Base-by-base conservation (phyloP, 53 echinoderm and acorn worm species). In the Actinopyga echinites region DNA sequence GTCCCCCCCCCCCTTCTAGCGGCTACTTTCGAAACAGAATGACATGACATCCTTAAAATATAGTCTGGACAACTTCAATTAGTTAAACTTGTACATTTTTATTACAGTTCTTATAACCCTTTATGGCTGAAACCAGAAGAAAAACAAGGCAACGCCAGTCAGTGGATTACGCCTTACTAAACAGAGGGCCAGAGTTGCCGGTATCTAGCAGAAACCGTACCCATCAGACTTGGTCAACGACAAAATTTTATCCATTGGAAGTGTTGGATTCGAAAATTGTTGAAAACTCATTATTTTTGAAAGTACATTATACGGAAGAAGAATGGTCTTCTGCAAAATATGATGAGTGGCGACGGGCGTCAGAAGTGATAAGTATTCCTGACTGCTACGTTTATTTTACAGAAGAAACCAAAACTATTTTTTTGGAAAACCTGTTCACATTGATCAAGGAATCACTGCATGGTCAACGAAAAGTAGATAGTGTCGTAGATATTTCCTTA, bases 381-480 rank as follows among this genome's bases (percentile, higher is more conserved):
- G 81, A 80, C 13, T 80, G 59, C 63, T 80, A 58, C 60, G 56
- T 79, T n/a, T 1, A 79, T 2, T 54, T n/a, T 25, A 80, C 62
- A 0, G 17, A 30, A 55, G 81, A 82, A 64, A 23, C 45, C 6
- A 82, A 63, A 22, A 3, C 49, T 36, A 45, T 32, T 10, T 82
- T 82, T 64, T 11, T 64, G 61, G 40, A 19, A 53, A 35, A 64
- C 21, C 26, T 82, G 15, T 20, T 62, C 40, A 82, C 57, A 21
- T n/a, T 25, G n/a, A 7, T 83, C 10, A 68, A 68, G 55, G 83
- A 83, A 55, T 30, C 33, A 10, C 68, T 83, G 12, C 83, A 83
- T 54, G 83, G 83, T 7, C 83, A 83, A 83, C 68, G 54, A 11
- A 83, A 67, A 67, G 65, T 68, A 15, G 86, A 86, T 54, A 69